Evolutionary conservation across 2,113 vertebrate genomes (phyloP).

Genomic region (Tylochromis polylepis): DNA sequence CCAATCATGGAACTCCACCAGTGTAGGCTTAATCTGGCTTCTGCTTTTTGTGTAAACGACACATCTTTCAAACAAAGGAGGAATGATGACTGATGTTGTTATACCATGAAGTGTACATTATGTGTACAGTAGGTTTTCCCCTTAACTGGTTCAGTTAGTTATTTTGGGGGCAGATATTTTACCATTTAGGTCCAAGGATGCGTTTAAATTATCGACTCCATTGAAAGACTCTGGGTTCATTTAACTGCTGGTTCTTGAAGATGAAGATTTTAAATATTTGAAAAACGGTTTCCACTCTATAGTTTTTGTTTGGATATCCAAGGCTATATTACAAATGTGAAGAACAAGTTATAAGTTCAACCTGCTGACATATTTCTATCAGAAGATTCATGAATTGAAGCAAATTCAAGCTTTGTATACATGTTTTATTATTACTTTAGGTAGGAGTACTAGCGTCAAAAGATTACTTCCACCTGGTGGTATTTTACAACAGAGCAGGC

Average conservation of each 20-base stretch:
- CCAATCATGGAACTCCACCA: not conserved
- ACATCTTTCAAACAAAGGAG: not conserved
- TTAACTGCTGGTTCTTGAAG: too few species aligned
- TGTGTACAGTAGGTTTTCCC: not conserved
- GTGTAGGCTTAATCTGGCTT: not conserved
- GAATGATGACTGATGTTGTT: not conserved
- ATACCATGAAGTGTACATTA: fast-evolving
- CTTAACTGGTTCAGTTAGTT: not conserved
- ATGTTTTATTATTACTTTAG: not conserved
- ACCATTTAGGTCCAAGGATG: not conserved
- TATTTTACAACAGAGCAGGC: not conserved
- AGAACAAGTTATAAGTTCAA: not conserved
- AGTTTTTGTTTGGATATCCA: too few species aligned
- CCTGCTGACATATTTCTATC: not conserved
- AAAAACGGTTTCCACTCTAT: too few species aligned
- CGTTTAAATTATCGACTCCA: not conserved
- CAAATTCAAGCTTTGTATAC: not conserved
- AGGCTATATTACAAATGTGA: not conserved
- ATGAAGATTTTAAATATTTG: too few species aligned
- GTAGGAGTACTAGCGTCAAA: not conserved
- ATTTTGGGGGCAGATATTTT: not conserved
- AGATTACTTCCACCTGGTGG: not conserved
- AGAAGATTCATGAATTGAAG: not conserved
- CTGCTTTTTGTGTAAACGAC: not conserved
- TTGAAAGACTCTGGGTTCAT: too few species aligned